Evolutionary conservation across 2,888 invertebrate genomes (phyloP).

Genomic region (Parasteatoda lunata): DNA sequence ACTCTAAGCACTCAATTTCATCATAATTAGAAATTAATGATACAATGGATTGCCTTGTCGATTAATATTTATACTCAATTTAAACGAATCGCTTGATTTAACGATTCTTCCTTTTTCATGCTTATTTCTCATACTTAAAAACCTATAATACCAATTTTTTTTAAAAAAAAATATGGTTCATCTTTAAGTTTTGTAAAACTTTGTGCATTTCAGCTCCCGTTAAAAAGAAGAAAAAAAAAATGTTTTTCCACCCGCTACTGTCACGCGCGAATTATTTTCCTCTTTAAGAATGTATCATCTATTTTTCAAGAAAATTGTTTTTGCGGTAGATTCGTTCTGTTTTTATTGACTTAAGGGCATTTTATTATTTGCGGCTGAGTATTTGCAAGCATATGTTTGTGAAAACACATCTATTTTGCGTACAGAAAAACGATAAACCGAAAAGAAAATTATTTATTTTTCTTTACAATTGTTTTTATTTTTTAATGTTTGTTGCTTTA

Average conservation of each 20-base stretch:
- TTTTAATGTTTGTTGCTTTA: too few species aligned
- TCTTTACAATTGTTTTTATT: too few species aligned
- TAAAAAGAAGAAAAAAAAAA: not conserved
- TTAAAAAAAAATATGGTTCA: not conserved
- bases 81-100: conserved; percentile 52
- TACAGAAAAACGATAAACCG: not conserved
- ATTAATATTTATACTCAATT: conserved; percentile 64
- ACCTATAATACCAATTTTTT: not conserved
- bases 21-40: conserved; percentile 52
- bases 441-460: too few species aligned
- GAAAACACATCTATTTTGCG: not conserved
- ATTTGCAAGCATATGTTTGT: conserved; percentile 1
- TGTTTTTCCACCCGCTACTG: not conserved
- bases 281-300: not conserved
- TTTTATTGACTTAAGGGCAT: conserved; percentile 1
- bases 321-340: not conserved
- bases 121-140: not conserved
- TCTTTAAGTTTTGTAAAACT: not conserved
- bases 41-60: conserved; percentile 33
- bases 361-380: not conserved
- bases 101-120: not conserved
- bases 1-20: conserved; percentile 50
- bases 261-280: conserved; percentile 3
- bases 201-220: not conserved
- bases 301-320: conserved; percentile 3